phyloP scores from a whole-genome alignment of 1,140 invertebrate genomes.

The Magallana ariakensis region DNA sequence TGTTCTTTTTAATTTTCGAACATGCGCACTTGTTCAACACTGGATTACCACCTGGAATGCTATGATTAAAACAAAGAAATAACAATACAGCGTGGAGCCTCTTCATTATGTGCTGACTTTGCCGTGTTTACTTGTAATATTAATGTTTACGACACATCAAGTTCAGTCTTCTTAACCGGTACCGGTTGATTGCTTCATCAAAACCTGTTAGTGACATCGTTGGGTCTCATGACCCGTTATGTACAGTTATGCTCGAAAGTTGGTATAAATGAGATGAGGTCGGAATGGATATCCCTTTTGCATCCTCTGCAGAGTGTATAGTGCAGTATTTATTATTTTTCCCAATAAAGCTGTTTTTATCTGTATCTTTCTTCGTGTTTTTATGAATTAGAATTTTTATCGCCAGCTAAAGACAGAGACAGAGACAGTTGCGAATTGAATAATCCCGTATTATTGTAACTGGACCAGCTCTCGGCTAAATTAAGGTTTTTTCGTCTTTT shows the following conservation, averaged over 20 bases:
- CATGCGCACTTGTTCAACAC: neutral
- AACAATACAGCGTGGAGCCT: conserved; percentile 57
- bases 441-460: too few species aligned
- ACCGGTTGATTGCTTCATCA: conserved; percentile 65
- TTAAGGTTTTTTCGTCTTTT: too few species aligned
- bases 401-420: too few species aligned
- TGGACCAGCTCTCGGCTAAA: too few species aligned
- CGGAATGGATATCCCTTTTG: conserved; percentile 66
- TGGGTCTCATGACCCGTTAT: conserved; percentile 45
- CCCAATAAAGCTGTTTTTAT: conserved; percentile 54
- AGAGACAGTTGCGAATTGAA: too few species aligned
- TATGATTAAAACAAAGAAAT: conserved; percentile 22
- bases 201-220: conserved; percentile 46
- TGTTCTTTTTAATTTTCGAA: neutral
- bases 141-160: conserved; percentile 58
- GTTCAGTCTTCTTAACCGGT: conserved; percentile 58
- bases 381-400: neutral
- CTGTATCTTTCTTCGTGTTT: neutral
- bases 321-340: conserved; percentile 67
- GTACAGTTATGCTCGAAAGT: conserved; percentile 33
- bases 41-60: conserved; percentile 28
- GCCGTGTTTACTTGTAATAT: conserved; percentile 60
- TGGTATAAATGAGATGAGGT: conserved; percentile 58
- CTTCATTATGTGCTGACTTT: conserved; percentile 56
- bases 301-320: conserved; percentile 62